Conservation (phyloP, 37 sponge, comb jelly and placozoan species). For the Axinella damicornis region DNA sequence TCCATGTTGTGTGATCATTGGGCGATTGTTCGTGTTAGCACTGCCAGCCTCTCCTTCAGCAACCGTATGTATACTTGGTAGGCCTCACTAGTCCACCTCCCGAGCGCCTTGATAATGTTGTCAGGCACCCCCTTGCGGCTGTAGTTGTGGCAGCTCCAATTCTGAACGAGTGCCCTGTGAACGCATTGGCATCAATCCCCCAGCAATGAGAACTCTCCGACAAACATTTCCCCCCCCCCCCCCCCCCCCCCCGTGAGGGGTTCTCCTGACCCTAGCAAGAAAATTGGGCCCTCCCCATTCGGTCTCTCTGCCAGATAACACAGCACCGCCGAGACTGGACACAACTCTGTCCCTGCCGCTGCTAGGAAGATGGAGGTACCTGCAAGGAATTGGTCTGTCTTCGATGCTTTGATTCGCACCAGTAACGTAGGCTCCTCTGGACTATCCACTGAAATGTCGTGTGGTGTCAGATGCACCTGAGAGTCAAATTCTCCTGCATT, state of each 20-base stretch:
- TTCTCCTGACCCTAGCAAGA: not conserved
- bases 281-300: constrained; percentile 8
- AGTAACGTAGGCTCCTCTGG: not conserved
- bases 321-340: constrained; percentile 13
- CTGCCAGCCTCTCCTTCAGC: too few species aligned
- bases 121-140: not conserved
- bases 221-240: not conserved
- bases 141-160: not conserved
- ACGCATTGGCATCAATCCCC: not conserved
- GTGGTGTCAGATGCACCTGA: too few species aligned
- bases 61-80: too few species aligned
- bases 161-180: not conserved
- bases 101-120: too few species aligned
- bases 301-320: not conserved
- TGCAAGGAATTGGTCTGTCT: constrained; percentile 33
- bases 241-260: not conserved
- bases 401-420: constrained; percentile 18
- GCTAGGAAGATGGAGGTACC: constrained; percentile 5
- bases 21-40: too few species aligned
- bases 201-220: not conserved
- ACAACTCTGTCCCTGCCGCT: not conserved
- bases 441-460: constrained; percentile 22
- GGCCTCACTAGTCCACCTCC: too few species aligned
- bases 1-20: too few species aligned
- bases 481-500: not conserved